Evolutionary conservation across 1,140 invertebrate genomes (phyloP).

Genomic region (Antheraea pernyi): DNA sequence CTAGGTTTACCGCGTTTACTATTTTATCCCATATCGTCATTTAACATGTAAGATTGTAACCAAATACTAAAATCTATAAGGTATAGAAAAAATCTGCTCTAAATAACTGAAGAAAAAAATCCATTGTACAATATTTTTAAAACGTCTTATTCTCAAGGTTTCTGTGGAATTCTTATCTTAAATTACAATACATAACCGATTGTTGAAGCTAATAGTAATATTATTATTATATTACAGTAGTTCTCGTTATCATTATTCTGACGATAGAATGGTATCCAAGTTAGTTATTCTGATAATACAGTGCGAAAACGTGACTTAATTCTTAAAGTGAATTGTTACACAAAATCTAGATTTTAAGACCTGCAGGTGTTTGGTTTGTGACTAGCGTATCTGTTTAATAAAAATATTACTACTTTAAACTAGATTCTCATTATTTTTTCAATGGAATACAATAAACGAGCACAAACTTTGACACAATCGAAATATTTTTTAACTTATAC

Average conservation of each 20-base stretch:
- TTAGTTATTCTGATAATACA: constrained; percentile 2
- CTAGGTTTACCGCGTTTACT: too few species aligned
- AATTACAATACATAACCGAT: not conserved
- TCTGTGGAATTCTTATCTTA: not conserved
- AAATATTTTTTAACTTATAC: too few species aligned
- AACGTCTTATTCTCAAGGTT: not conserved
- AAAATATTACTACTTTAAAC: not conserved
- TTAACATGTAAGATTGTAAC: too few species aligned
- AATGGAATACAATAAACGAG: too few species aligned
- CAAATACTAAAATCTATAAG: too few species aligned
- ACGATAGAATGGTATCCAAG: not conserved
- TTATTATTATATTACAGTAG: not conserved
- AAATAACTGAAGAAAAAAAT: too few species aligned
- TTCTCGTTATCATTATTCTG: constrained; percentile 3
- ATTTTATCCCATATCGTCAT: too few species aligned
- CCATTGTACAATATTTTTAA: too few species aligned
- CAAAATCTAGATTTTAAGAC: not conserved
- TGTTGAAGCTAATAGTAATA: not conserved
- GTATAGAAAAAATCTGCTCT: too few species aligned
- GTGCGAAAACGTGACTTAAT: not conserved
- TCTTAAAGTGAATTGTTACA: constrained; percentile 3
- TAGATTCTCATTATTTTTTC: not conserved
- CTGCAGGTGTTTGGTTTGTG: not conserved
- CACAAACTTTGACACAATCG: too few species aligned
- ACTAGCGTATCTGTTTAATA: not conserved